phyloP scores from a whole-genome alignment of 2,888 invertebrate genomes.

The Galerucella pusilla region DNA sequence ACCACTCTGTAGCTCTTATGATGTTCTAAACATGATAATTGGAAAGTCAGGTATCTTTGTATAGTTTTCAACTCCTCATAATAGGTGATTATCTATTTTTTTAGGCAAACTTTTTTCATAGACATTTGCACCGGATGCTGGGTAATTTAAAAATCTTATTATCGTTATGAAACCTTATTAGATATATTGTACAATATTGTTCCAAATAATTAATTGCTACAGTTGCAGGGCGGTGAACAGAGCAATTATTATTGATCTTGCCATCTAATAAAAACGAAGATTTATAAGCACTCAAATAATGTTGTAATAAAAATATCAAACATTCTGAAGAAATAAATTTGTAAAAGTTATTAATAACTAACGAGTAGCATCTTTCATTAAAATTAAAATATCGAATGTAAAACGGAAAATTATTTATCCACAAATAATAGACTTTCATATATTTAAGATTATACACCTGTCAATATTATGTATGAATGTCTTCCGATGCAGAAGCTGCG shows the following conservation, averaged over 20 bases:
- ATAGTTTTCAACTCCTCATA: background rate
- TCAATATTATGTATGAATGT: too few species aligned
- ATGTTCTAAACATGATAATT: background rate
- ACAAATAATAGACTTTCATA: too few species aligned
- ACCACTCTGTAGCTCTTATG: background rate
- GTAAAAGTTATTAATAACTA: too few species aligned
- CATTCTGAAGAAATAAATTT: background rate
- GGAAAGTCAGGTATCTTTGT: background rate
- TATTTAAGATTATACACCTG: too few species aligned
- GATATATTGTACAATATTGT: conserved; percentile 28
- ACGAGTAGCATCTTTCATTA: too few species aligned
- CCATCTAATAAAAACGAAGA: background rate
- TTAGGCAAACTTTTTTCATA: conserved; percentile 5
- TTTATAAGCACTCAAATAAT: background rate
- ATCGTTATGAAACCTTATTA: conserved; percentile 29
- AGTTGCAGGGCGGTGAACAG: conserved; percentile 1
- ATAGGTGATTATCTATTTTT: background rate
- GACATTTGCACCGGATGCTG: conserved; percentile 16
- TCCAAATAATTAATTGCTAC: conserved; percentile 14
- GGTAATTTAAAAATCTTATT: conserved; percentile 7
- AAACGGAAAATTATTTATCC: background rate
- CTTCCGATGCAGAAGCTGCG: too few species aligned
- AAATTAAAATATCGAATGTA: background rate
- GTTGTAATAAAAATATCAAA: background rate
- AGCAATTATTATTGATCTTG: background rate